Percentiles rank a stretch among this genome's conserved stretches.
These are phyloP conservation scores for Mormyrus iriodes DNA, from an alignment of 2,113 vertebrate genomes.

Conservation along the genomic window DNA sequence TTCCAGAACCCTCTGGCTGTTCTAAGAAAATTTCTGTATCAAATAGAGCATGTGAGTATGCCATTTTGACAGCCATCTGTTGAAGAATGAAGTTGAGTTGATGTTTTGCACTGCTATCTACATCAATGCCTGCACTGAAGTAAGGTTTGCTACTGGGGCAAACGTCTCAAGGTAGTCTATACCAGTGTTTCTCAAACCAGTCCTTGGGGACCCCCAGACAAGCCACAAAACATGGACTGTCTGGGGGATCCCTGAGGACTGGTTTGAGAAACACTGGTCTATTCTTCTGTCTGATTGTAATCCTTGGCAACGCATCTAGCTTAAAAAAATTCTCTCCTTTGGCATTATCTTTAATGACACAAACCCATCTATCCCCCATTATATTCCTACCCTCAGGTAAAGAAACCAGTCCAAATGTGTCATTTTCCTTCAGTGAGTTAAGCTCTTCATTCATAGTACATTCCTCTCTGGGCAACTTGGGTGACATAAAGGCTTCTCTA, in stretches of 20 bases:
- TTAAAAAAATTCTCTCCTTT: not conserved
- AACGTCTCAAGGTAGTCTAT: slow-evolving; percentile 39
- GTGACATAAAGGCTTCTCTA: not conserved
- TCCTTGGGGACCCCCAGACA: too few relatives aligned
- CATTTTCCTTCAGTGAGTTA: not conserved
- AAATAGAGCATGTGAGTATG: too few relatives aligned
- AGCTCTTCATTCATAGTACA: not conserved
- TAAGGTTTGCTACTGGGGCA: slow-evolving; percentile 29
- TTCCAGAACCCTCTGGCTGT: too few relatives aligned
- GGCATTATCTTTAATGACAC: not conserved
- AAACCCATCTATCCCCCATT: not conserved
- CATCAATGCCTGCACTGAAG: slow-evolving; percentile 15
- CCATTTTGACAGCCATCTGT: slow-evolving; percentile 27
- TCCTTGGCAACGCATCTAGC: slow-evolving; percentile 20
- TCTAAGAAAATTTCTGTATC: too few relatives aligned
- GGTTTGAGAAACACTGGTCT: too few relatives aligned
- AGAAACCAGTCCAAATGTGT: not conserved
- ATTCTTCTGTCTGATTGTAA: slow-evolving; percentile 30
- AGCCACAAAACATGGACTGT: too few relatives aligned
- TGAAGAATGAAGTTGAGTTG: slow-evolving; percentile 15
- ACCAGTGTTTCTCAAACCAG: too few relatives aligned
- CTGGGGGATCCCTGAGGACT: too few relatives aligned
- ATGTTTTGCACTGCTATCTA: not conserved
- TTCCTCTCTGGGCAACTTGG: not conserved
- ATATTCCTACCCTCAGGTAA: not conserved